phyloP scores from a whole-genome alignment of 2,113 vertebrate genomes.

The Macrotis lagotis region DNA sequence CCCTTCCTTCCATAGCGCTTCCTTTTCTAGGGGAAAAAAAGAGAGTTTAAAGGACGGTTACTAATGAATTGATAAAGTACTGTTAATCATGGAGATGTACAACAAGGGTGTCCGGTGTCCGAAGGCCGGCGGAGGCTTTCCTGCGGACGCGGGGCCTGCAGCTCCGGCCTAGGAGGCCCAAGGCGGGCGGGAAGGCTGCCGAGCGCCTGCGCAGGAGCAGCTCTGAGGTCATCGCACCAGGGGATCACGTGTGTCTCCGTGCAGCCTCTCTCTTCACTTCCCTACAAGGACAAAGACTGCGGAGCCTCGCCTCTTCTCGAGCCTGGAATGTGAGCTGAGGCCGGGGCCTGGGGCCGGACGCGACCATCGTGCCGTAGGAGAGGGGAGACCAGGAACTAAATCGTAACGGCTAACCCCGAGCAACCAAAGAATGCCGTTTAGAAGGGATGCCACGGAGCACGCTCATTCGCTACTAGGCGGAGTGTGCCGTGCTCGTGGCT shows the following conservation, averaged over 20 bases:
- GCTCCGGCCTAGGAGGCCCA: fast-evolving
- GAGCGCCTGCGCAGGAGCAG: neutral
- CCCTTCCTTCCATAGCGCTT: neutral
- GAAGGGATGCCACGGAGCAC: neutral
- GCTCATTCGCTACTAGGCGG: fast-evolving
- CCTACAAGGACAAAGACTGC: slow-evolving; percentile 63
- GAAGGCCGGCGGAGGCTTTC: neutral
- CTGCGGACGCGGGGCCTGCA: neutral
- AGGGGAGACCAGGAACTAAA: neutral
- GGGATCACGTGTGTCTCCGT: neutral
- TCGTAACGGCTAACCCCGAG: neutral
- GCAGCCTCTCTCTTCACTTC: neutral
- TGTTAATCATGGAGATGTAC: neutral
- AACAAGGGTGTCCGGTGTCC: too few relatives aligned
- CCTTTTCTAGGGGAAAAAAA: neutral
- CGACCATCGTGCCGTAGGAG: slow-evolving; percentile 28
- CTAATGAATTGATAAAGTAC: neutral
- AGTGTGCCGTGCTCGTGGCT: fast-evolving
- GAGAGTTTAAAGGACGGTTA: neutral
- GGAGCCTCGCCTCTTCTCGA: slow-evolving; percentile 3
- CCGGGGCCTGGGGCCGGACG: neutral
- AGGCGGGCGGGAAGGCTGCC: neutral
- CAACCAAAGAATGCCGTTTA: neutral
- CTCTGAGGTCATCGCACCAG: neutral
- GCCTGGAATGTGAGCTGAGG: slow-evolving; percentile 32